phyloP scores from a whole-genome alignment of 1,140 invertebrate genomes.

The Achatina immaculata region DNA sequence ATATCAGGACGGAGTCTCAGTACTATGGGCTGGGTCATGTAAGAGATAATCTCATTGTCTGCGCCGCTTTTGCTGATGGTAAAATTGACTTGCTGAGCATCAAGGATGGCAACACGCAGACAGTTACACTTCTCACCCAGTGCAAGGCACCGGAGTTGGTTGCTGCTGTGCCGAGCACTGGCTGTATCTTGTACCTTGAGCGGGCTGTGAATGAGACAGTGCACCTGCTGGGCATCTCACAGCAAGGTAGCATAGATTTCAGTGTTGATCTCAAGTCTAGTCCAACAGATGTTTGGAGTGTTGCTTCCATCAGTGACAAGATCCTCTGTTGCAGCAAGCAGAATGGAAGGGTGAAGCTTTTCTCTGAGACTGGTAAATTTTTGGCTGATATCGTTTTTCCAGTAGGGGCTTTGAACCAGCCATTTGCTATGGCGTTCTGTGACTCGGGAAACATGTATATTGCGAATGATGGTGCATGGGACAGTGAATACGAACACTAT shows the following conservation, averaged over 20 bases:
- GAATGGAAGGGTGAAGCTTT: background rate
- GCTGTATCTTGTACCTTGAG: conserved; percentile 4
- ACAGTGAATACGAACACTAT: conserved; percentile 6
- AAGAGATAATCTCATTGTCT: background rate
- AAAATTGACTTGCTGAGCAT: conserved; percentile 6
- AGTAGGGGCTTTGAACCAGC: background rate
- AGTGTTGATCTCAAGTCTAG: background rate
- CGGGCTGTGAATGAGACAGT: background rate
- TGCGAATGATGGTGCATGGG: conserved; percentile 22
- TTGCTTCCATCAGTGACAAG: conserved; percentile 8
- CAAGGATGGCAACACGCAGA: background rate
- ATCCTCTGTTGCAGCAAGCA: conserved; percentile 19
- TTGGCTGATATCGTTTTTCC: background rate
- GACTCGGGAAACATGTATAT: conserved; percentile 11
- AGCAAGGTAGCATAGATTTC: background rate
- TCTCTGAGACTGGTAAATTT: background rate
- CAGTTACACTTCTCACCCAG: background rate
- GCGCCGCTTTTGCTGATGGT: background rate
- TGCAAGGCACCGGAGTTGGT: conserved; percentile 11
- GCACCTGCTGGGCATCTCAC: background rate
- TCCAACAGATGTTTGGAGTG: conserved; percentile 15
- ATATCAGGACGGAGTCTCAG: background rate
- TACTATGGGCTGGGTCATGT: conserved; percentile 10
- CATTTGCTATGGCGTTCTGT: conserved; percentile 15
- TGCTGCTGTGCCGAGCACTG: background rate